Base-by-base conservation (phyloP, 2,888 invertebrate genomes). In the Microctonus hyperodae region DNA sequence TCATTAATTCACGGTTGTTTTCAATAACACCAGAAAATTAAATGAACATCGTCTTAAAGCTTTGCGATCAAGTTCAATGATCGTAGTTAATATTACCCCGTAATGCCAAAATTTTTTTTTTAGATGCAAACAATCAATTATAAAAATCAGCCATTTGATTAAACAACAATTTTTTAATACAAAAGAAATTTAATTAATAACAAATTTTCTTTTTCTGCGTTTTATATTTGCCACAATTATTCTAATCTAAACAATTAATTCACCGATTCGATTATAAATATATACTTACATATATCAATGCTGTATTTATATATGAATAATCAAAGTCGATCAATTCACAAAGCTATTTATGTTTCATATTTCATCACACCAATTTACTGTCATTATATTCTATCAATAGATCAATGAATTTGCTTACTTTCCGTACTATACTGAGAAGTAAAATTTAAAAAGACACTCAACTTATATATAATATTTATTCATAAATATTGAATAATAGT, bases 161-260 rank as follows among this genome's bases (percentile, higher is more conserved):
- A 58, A 35, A 58, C 58, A 59, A 57, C 57, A 57, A 57, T 57
- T 16, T n/a, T n/a, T n/a, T n/a, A 58, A 58, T 25, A 16, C 5
- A 60, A 44, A 23, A n/a, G 22, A 20, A 6, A 16, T 33, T 33
- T 31, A 16, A 56, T 33, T 16, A 16, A 56, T 31, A 33, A 35
- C 20, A 33, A 10, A 7, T 56, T 20, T 33, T 33, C 16, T 28
- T 44, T 44, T 16, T 44, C 9, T 16, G 44, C 16, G 2, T n/a
- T 16, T 16, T 33, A 20, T 56, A 33, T 37, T n/a, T 37, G 13
- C 28, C 16, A 25, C 25, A 33, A 33, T 56, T 44, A 16, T 44
- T 44, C 44, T 16, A 44, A n/a, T 44, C 44, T 44, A 44, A 44
- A 44, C 44, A 44, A 7, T 9, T 16, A n/a, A n/a, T 44, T 16